phyloP scores from a whole-genome alignment of 2,797 vertebrate species.

The Acipenser oxyrinchus region DNA sequence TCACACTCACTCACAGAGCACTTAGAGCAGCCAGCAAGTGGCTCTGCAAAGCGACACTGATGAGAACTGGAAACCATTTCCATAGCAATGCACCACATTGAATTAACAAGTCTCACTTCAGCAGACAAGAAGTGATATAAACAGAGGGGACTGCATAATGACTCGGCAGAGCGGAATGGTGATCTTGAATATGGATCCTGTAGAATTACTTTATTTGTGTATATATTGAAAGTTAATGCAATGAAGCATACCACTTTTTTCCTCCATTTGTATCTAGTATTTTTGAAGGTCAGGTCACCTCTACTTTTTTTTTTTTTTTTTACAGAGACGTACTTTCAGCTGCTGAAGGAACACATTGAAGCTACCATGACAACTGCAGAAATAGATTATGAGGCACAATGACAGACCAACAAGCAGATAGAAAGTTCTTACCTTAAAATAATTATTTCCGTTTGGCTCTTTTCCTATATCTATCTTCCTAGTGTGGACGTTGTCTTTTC shows the following conservation, averaged over 20 bases:
- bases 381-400: too few species aligned
- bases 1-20: neutral
- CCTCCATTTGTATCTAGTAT: neutral
- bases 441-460: too few species aligned
- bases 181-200: neutral
- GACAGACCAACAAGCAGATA: too few species aligned
- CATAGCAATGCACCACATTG: neutral
- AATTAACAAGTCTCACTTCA: neutral
- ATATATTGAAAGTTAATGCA: neutral
- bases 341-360: too few species aligned
- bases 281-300: neutral
- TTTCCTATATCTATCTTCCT: too few species aligned
- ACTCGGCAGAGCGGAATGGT: neutral
- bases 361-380: too few species aligned
- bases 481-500: too few species aligned
- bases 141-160: neutral
- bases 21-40: neutral
- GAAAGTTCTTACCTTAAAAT: too few species aligned
- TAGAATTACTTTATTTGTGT: neutral
- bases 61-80: constrained; percentile 1
- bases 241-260: neutral
- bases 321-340: too few species aligned
- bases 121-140: neutral
- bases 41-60: neutral
- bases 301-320: neutral